Evolutionary conservation across 2,888 invertebrate species (phyloP), one percentile per base, ranked within the genome.

Genomic region (Trachelus tabidus): DNA sequence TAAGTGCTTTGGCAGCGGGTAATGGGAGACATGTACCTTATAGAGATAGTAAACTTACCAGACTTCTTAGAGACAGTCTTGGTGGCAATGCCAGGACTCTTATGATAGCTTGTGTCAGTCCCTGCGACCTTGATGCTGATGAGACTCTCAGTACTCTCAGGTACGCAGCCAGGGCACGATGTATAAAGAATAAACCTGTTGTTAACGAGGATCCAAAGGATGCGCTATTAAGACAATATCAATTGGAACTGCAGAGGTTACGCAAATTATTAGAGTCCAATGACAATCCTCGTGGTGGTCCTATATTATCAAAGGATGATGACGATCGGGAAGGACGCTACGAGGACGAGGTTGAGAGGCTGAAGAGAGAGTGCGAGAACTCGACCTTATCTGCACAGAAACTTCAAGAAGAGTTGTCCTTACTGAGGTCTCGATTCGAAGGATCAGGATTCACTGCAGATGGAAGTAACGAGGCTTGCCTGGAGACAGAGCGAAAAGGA

Each of bases 171-270:
- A 92, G 97, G 79, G 97, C 97, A 11, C 96, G 97, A 91, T 97
- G 96, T 89, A 97, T 97, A 81, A 95, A 96, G 87, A 97, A 97
- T 90, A 95, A 95, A 86, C 97, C 97, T 0, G 94, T 94, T 88
- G 95, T 97, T 34, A 97, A 97, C 90, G 97, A 98, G 91, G 97
- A 98, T 90, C 97, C 97, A 0, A 97, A 98, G 90, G 98, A 98
- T 88, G 96, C 98, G 0, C 93, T 97, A 87, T 91, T 98, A 12
- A 92, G 96, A 12, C 95, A 97, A 88, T 98, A 97, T 88, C 97
- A 97, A 89, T 94, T 96, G 83, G 97, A 98, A 92, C 96, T 98
- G 76, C 93, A 95, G 75, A 93, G 95, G 84, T 92, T 98, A 33
- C 94, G 94, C 83, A 91, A 92, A 75, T 88, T 95, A 73, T 88